Percentiles rank a stretch among this genome's conserved stretches.
Conservation (phyloP, 2,888 invertebrate genomes). For the Caenorhabditis sp. region DNA sequence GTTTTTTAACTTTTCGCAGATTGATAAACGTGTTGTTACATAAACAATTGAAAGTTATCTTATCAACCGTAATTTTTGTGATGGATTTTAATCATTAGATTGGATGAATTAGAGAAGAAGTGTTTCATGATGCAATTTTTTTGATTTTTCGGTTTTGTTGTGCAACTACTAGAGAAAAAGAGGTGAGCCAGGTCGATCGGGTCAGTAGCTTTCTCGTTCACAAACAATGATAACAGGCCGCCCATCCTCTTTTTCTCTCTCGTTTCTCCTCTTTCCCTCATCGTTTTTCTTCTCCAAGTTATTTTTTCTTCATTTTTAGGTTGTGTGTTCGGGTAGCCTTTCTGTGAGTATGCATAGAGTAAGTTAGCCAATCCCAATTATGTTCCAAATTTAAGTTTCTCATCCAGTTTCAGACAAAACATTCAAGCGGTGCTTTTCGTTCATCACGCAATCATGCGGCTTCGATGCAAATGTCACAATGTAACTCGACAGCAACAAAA, state of each 20-base stretch:
- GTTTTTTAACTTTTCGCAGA: background rate
- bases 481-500: background rate
- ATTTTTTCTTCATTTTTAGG: background rate
- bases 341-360: conserved; percentile 2
- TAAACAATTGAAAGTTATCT: background rate
- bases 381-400: background rate
- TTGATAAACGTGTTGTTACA: background rate
- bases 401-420: conserved; percentile 10
- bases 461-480: background rate
- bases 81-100: background rate
- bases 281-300: background rate
- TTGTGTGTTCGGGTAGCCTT: conserved; percentile 4
- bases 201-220: conserved; percentile 1
- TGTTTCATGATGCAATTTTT: background rate
- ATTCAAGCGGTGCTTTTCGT: background rate
- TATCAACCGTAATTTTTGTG: background rate
- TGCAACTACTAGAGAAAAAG: background rate
- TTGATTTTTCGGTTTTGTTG: background rate
- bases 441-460: background rate
- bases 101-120: background rate
- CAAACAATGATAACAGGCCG: conserved; percentile 8
- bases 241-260: background rate
- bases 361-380: background rate
- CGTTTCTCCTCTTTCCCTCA: background rate
- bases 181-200: background rate